Evolutionary conservation across 2,797 vertebrate species (phyloP), one percentile per base, ranked within the genome.

Genomic region (Cichlasoma orientale): DNA sequence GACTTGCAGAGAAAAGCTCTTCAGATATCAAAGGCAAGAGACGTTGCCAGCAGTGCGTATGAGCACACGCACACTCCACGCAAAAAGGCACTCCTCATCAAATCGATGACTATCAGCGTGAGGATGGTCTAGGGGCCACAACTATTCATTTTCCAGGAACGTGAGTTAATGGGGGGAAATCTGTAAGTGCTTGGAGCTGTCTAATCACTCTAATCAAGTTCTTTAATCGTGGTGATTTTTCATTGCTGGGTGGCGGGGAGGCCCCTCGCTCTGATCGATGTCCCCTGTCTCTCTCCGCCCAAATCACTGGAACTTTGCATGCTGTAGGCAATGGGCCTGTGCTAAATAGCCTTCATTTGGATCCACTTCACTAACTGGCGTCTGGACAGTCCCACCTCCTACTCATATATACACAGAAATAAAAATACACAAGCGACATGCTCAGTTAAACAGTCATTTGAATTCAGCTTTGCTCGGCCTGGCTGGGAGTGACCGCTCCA

Each of bases 151-250:
- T 92, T 85, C 72, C 66, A n/a, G 58, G 83, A 87, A 82, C 25
- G 31, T 36, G 53, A 88, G 84, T 86, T 92, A 93, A 92, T 89
- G 75, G 82, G 78, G 78, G 82, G 74, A 61, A 66, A 83, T 90
- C 83, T 82, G 74, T 77, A 84, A 84, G 59, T 86, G 81, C 86
- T 88, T 74, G 50, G 77, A 85, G 80, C 71, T 90, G 85, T 91
- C 86, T 94, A 90, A 95, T 95, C 93, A 91, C 84, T 90, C 88
- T 89, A 92, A 94, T 94, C 89, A 92, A 86, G 59, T 85, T 82
- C 78, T 92, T 90, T 91, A 94, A 94, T 93, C 29, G 73, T 80
- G 84, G 88, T 87, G 77, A 92, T 95, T 92, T 90, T 86, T 93
- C 91, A 91, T 44, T 77, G 84, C 75, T n/a, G 18, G 57, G 31